Evolutionary conservation across 2,113 vertebrate genomes (phyloP), one percentile per base, ranked within the genome.

Genomic region (Tinamus guttatus): DNA sequence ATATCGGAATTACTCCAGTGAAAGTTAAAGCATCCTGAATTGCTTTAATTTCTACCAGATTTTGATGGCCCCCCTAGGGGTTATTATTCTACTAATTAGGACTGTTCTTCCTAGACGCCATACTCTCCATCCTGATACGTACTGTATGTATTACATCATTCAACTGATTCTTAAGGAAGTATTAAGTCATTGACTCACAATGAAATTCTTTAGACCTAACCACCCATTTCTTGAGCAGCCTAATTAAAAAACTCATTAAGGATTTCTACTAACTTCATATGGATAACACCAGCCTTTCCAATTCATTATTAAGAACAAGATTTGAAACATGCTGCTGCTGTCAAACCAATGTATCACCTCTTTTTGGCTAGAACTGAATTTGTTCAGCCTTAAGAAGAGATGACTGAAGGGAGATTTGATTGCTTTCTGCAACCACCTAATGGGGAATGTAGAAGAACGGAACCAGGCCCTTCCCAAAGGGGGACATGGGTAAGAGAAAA

Each of bases 161-260:
- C 75, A 82, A 40, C 20, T 75, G 79, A 5, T 60, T 22, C 32
- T 93, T 89, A 76, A 85, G 41, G 32, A 94, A 85, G 68, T 85
- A 89, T 41, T 85, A 91, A 91, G 21, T 45, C 58, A 30, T 40
- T 90, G 63, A 82, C 6, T 88, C 83, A 8, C 30, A 71, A n/a
- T 41, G 52, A 40, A 85, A 10, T 80, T 86, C 68, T 86, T 91
- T 32, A 93, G 54, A 77, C 41, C 59, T 81, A 82, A 58, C 36
- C 0, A 0, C 25, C 45, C 77, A 41, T n/a, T 90, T 43, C 89
- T 67, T 82, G 15, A 87, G 36, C 40, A 77, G 73, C 20, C 27
- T 77, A 67, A 94, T 83, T 70, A 47, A 87, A 90, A 89, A 89
- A n/a, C 63, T 58, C 74, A 17, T 43, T 77, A 76, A 87, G 52